Percentiles rank a stretch among this genome's conserved stretches.
Evolutionary conservation across 2,888 invertebrate genomes (phyloP).

Genomic region (Lagria hirta): DNA sequence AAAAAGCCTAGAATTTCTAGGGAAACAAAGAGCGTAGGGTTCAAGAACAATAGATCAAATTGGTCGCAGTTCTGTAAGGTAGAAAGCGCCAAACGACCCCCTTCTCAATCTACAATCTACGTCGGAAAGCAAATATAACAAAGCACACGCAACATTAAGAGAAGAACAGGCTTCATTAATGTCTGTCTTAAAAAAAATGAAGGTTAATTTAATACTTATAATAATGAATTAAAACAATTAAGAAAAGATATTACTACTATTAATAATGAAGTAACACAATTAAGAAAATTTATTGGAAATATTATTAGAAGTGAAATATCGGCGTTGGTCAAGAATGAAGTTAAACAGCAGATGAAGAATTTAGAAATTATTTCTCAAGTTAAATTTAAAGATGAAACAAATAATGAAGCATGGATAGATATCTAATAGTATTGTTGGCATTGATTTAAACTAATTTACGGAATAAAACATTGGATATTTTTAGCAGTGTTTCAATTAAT

Average conservation of each 20-base stretch:
- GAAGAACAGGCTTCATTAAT: slow-evolving; percentile 5
- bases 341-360: slow-evolving; percentile 5
- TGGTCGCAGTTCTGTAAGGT: too few species aligned
- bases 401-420: slow-evolving; percentile 1
- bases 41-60: too few species aligned
- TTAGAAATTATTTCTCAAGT: slow-evolving; percentile 4
- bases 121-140: background rate
- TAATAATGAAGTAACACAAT: slow-evolving; percentile 1
- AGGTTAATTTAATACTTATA: slow-evolving; percentile 6
- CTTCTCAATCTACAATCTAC: too few species aligned
- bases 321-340: slow-evolving; percentile 2
- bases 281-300: slow-evolving; percentile 5
- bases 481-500: slow-evolving; percentile 9
- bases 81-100: too few species aligned
- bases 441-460: slow-evolving; percentile 7
- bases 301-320: slow-evolving; percentile 5
- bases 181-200: slow-evolving; percentile 1
- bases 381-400: slow-evolving; percentile 7
- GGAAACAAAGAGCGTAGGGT: too few species aligned
- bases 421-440: slow-evolving; percentile 1
- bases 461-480: slow-evolving; percentile 7
- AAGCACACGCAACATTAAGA: background rate
- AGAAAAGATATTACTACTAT: slow-evolving; percentile 1
- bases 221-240: slow-evolving; percentile 5
- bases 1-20: too few species aligned